Base-by-base conservation (phyloP, 1,140 invertebrate species). In the Nomia melanderi region DNA sequence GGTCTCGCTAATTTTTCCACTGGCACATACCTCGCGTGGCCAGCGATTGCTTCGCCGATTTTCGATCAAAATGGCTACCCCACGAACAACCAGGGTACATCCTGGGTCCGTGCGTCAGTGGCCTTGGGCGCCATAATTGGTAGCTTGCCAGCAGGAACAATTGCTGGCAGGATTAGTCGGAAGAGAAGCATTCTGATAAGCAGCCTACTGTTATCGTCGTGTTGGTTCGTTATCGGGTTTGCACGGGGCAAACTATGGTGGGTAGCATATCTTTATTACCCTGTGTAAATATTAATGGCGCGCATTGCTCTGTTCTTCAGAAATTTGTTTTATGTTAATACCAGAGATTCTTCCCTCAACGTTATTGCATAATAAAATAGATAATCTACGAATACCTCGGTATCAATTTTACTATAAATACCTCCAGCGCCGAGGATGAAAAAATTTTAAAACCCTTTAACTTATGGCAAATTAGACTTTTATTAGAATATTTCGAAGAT, bases 101-200 rank as follows among this genome's bases (percentile, higher is more conserved):
- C 93, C 0, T 94, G 94, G 94, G 91, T 93, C 1, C 93, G 93
- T 0, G 93, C 93, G 0, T 84, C 94, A 0, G 81, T 94, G 0
- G 93, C 93, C 47, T 88, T 95, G 6, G 94, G 94, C 1, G 94
- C 94, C 1, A 78, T 93, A 6, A 84, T 91, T 31, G 93, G 94
- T 0, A 93, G 94, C 0, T 89, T 94, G 9, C 93, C 94, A 0
- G 91, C 94, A 33, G 93, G 94, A 4, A 93, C 93, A 36, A 88
- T 94, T 23, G 94, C 95, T 0, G 95, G 96, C 84, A 92, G 93
- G 77, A 91, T 95, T 72, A 96, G 96, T 5, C 90, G 95, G 12
- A 96, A 95, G 91, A 92, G 90, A 56, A 94, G 93, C 0, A 89
- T 96, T 33, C 88, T 94, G 33, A 89, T 94, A 27, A 89, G 94